These are phyloP conservation scores for Dryadula phaetusa DNA, from an alignment of 2,888 invertebrate species.

Conservation along the genomic window DNA sequence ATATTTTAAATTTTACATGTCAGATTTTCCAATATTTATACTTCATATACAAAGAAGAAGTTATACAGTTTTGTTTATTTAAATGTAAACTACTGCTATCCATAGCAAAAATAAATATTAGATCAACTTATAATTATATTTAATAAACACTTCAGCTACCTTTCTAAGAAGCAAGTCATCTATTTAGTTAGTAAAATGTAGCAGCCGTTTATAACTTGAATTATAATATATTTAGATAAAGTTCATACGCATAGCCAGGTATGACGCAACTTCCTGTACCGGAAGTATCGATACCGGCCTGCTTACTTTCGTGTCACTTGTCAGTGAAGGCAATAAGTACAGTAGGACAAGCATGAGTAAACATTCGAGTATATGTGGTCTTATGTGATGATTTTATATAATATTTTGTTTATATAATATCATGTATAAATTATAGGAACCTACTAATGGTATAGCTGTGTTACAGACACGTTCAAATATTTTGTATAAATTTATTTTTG, in stretches of 20 bases:
- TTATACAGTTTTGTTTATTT: too few species aligned
- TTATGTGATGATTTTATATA: constrained; percentile 33
- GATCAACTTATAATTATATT: too few species aligned
- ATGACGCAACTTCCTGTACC: constrained; percentile 44
- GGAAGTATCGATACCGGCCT: constrained; percentile 40
- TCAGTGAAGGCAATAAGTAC: constrained; percentile 33
- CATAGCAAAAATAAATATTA: too few species aligned
- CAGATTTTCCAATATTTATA: too few species aligned
- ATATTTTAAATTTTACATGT: too few species aligned
- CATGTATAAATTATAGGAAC: neutral
- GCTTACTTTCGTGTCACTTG: constrained; percentile 35
- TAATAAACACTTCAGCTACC: neutral
- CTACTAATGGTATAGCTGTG: neutral
- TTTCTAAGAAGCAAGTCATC: neutral
- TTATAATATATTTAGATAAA: constrained; percentile 12
- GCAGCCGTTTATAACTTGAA: neutral
- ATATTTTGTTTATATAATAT: constrained; percentile 25
- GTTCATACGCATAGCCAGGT: constrained; percentile 40
- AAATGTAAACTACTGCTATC: too few species aligned
- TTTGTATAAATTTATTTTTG: too few species aligned
- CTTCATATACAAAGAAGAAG: too few species aligned
- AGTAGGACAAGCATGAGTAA: constrained; percentile 31
- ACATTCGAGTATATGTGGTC: constrained; percentile 13
- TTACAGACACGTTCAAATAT: neutral
- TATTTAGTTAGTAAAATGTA: neutral